phyloP scores from a whole-genome alignment of 2,797 vertebrate genomes.

The Notoglanidium macrostoma region DNA sequence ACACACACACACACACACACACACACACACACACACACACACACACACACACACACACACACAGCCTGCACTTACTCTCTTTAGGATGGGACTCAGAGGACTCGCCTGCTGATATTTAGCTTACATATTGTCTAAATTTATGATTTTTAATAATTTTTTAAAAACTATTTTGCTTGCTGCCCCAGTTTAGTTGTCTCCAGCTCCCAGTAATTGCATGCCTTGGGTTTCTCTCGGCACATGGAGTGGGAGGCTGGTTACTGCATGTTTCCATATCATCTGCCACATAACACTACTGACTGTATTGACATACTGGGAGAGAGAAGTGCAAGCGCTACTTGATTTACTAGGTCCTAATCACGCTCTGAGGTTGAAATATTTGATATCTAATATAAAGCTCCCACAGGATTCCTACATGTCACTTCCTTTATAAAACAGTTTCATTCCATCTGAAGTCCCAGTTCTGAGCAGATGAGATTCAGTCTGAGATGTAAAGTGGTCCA shows the following conservation, averaged over 20 bases:
- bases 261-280: background rate
- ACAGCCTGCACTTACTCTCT: constrained; percentile 28
- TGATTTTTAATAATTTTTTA: constrained; percentile 34
- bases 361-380: constrained; percentile 16
- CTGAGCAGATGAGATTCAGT: background rate
- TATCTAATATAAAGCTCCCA: background rate
- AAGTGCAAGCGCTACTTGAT: background rate
- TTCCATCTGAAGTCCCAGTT: background rate
- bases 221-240: constrained; percentile 18
- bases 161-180: constrained; percentile 37
- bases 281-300: constrained; percentile 13
- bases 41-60: background rate
- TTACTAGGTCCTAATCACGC: constrained; percentile 1
- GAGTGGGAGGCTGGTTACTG: constrained; percentile 12
- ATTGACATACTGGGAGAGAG: constrained; percentile 4
- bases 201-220: constrained; percentile 27
- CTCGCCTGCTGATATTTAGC: constrained; percentile 36
- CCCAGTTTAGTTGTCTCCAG: constrained; percentile 39
- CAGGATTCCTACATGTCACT: constrained; percentile 9
- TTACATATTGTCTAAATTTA: constrained; percentile 46
- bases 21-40: background rate
- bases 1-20: constrained; percentile 14
- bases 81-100: constrained; percentile 28
- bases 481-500: constrained; percentile 4
- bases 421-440: background rate